Percentiles rank a stretch among this genome's conserved stretches.
Evolutionary conservation across 2,113 vertebrate genomes (phyloP).

Genomic region (Danionella cerebrum): DNA sequence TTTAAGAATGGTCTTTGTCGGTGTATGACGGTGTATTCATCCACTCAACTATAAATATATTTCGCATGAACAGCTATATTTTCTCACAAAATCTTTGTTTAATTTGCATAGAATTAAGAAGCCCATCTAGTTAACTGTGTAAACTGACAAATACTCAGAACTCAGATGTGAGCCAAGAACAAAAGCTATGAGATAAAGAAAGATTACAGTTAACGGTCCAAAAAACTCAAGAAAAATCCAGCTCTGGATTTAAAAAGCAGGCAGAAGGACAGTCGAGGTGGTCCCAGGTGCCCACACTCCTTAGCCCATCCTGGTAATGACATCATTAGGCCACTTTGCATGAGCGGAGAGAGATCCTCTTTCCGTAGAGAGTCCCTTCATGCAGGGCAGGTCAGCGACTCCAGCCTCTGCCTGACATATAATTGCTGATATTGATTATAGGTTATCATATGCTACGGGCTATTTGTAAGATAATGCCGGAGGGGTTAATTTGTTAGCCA

Average conservation of each 20-base stretch:
- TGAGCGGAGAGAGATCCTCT: constrained; percentile 64
- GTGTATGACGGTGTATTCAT: too few species aligned
- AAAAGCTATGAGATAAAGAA: too few species aligned
- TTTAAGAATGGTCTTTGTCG: too few species aligned
- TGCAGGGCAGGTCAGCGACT: constrained; percentile 67
- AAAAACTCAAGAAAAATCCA: too few species aligned
- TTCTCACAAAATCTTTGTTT: too few species aligned
- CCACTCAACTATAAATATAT: too few species aligned
- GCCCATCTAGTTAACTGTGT: too few species aligned
- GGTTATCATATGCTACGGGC: constrained; percentile 71
- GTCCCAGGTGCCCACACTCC: constrained; percentile 58
- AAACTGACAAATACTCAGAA: too few species aligned
- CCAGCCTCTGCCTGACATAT: constrained; percentile 64
- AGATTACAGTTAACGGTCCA: too few species aligned
- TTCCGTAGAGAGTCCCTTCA: constrained; percentile 63
- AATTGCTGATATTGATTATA: constrained; percentile 80
- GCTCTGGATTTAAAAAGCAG: constrained; percentile 9
- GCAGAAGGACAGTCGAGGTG: constrained; percentile 53
- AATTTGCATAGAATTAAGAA: too few species aligned
- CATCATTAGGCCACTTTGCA: constrained; percentile 63
- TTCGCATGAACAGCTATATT: too few species aligned
- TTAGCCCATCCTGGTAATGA: constrained; percentile 56
- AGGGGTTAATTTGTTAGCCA: constrained; percentile 73
- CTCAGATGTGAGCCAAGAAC: too few species aligned
- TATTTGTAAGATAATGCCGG: constrained; percentile 72